Evolutionary conservation across 2,797 vertebrate genomes (phyloP), one percentile per base, ranked within the genome.

Genomic region (Cyprinella venusta): DNA sequence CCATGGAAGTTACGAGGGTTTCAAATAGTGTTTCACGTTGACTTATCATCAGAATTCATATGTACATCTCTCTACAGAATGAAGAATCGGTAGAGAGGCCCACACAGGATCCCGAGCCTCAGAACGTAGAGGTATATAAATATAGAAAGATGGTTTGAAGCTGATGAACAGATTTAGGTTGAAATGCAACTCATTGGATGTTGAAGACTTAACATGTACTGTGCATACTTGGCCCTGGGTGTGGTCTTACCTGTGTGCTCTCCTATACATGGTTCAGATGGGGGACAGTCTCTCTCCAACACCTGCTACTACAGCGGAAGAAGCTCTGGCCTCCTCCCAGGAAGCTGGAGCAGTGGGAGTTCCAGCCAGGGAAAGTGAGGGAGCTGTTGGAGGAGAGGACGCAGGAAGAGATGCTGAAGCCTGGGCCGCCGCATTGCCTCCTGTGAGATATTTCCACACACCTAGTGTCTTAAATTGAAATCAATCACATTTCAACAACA

Each of bases 301-400:
- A 48, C 96, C 96, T 1, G 97, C 96, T 86, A 97, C 97, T 74
- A 97, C 97, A 5, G 97, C 96, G 0, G 97, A 97, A 88, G 97
- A 98, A 88, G 96, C 93, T 83, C 95, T 97, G 95, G 94, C 95
- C 0, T 90, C 94, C 80, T 95, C 94, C 5, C 93, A 93, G 54
- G 95, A 94, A 36, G 89, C 90, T 0, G 84, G 86, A 6, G 90
- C 92, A 54, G 88, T 19, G 85, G 92, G 91, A 30, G 82, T 84
- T 1, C 71, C 92, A 56, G 78, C 83, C 18, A 94, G 91, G 33
- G 96, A 95, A 65, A 85, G 91, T 56, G 92, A 90, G 13, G 90
- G 92, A 71, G 87, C 91, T 0, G 93, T 91, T 24, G 90, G 93
- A 88, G 92, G 94, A 13, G 95, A 96, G 79, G 95, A 92, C 70